phyloP scores from a whole-genome alignment of 2,888 invertebrate genomes.

The Saturnia pavonia region DNA sequence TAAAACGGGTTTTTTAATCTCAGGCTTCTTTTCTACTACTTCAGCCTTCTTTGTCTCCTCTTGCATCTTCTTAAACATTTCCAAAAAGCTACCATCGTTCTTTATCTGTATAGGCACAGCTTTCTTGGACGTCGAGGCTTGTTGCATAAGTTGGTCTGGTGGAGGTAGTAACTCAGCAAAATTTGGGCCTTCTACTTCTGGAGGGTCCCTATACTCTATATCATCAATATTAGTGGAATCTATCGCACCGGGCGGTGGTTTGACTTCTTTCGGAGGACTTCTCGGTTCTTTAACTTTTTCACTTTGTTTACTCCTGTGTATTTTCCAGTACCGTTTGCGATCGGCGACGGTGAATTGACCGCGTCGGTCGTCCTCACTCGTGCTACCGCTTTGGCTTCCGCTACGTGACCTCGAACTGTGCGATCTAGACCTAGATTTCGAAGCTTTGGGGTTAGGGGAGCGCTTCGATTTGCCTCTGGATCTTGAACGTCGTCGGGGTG shows the following conservation, averaged over 20 bases:
- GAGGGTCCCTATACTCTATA: constrained; percentile 71
- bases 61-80: constrained; percentile 95
- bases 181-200: constrained; percentile 73
- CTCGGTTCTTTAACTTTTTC: constrained; percentile 48
- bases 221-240: constrained; percentile 62
- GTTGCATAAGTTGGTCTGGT: constrained; percentile 51
- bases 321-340: constrained; percentile 73
- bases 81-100: constrained; percentile 95
- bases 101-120: constrained; percentile 86
- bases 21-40: constrained; percentile 57
- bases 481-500: constrained; percentile 46
- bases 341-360: constrained; percentile 76
- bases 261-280: constrained; percentile 63
- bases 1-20: constrained; percentile 69
- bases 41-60: constrained; percentile 80
- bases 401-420: constrained; percentile 51
- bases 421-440: constrained; percentile 52
- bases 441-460: constrained; percentile 36
- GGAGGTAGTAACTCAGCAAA: constrained; percentile 65
- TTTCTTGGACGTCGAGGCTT: constrained; percentile 70
- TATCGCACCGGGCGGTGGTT: constrained; percentile 68
- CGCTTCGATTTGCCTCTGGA: constrained; percentile 47
- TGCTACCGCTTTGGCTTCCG: constrained; percentile 52
- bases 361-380: constrained; percentile 67
- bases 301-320: constrained; percentile 61